phyloP scores from a whole-genome alignment of 2,113 vertebrate species.

The Bufo gargarizans region DNA sequence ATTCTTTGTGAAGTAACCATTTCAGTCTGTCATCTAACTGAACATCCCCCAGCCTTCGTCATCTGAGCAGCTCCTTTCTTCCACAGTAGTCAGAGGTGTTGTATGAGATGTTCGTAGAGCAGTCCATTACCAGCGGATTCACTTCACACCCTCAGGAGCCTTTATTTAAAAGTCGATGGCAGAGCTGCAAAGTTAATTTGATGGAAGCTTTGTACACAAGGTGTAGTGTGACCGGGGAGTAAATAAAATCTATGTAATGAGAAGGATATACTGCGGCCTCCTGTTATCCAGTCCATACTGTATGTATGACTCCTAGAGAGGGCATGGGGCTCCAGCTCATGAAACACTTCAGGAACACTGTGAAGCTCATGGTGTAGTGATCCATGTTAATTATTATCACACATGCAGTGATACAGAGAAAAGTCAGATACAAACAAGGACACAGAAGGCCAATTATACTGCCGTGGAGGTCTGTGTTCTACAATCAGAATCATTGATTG shows the following conservation, averaged over 20 bases:
- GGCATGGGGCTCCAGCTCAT: background rate
- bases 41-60: too few species aligned
- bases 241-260: background rate
- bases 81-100: background rate
- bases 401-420: background rate
- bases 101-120: background rate
- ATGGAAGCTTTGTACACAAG: constrained; percentile 1
- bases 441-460: too few species aligned
- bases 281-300: background rate
- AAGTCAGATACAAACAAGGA: background rate
- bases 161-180: constrained; percentile 11
- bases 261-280: background rate
- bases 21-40: too few species aligned
- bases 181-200: constrained; percentile 3
- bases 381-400: too few species aligned
- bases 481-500: too few species aligned
- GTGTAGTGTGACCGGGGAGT: background rate
- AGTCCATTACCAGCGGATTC: background rate
- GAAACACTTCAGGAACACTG: background rate
- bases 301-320: background rate
- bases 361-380: background rate
- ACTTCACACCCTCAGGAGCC: background rate
- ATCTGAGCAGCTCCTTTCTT: background rate
- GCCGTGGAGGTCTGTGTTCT: too few species aligned
- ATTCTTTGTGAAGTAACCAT: too few species aligned